phyloP scores from a whole-genome alignment of 2,797 vertebrate genomes.

The Iguana delicatissima region DNA sequence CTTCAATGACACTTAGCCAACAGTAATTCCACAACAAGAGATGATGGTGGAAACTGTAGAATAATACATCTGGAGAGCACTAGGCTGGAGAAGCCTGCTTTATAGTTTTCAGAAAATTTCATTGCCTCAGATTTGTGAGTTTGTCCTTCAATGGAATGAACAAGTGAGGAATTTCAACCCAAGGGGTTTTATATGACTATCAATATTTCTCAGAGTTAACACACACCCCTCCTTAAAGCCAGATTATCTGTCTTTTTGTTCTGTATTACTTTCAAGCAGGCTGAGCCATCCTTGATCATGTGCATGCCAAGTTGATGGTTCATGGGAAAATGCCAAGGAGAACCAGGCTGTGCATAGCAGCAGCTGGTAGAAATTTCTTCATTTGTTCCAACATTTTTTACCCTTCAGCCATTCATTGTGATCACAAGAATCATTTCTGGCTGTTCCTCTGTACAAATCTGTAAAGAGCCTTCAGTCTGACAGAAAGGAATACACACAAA shows the following conservation, averaged over 20 bases:
- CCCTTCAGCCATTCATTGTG: background rate
- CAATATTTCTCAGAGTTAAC: background rate
- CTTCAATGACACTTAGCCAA: too few species aligned
- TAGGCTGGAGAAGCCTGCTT: background rate
- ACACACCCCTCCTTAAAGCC: background rate
- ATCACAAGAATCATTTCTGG: background rate
- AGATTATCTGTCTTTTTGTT: background rate
- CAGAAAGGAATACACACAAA: background rate
- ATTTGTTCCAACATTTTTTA: background rate
- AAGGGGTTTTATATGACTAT: background rate
- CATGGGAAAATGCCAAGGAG: background rate
- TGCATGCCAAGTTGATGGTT: background rate
- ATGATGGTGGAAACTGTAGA: too few species aligned
- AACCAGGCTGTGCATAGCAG: background rate
- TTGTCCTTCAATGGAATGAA: background rate
- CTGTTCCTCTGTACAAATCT: too few species aligned
- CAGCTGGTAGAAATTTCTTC: background rate
- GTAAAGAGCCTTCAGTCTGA: background rate
- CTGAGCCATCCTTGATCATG: background rate
- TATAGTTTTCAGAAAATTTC: background rate
- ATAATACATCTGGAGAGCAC: background rate
- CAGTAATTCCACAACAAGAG: too few species aligned
- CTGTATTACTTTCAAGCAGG: background rate
- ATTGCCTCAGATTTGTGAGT: background rate
- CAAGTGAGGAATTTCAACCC: background rate